phyloP scores from a whole-genome alignment of 2,888 invertebrate genomes.

The Globia sparganii region DNA sequence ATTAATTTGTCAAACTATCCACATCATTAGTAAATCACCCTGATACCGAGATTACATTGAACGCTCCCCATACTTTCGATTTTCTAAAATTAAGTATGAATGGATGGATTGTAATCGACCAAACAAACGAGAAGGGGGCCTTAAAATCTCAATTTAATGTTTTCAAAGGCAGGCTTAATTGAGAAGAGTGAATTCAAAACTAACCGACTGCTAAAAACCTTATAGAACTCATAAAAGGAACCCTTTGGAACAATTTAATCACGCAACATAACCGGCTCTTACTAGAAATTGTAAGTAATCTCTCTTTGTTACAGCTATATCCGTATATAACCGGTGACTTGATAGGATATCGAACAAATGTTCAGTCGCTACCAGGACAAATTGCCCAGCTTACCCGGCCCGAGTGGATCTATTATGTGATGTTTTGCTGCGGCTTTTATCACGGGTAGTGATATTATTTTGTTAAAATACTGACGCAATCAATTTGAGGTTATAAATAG shows the following conservation, averaged over 20 bases:
- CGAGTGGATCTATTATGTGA: slow-evolving; percentile 69
- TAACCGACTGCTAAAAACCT: slow-evolving; percentile 23
- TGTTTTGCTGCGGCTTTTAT: slow-evolving; percentile 62
- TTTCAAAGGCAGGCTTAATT: not conserved
- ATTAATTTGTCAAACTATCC: too few species aligned
- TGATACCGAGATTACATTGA: too few species aligned
- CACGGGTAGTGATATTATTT: slow-evolving; percentile 51
- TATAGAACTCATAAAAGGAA: slow-evolving; percentile 8
- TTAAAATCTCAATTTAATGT: not conserved
- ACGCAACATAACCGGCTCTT: slow-evolving; percentile 47
- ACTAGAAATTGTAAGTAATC: slow-evolving; percentile 68
- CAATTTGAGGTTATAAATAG: slow-evolving; percentile 15
- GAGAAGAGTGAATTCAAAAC: slow-evolving; percentile 36
- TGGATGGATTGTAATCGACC: not conserved
- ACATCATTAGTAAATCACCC: too few species aligned
- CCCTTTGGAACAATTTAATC: slow-evolving; percentile 59
- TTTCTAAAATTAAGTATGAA: not conserved
- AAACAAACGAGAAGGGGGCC: not conserved
- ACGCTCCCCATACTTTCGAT: too few species aligned
- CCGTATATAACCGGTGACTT: slow-evolving; percentile 62
- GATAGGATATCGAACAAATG: slow-evolving; percentile 71
- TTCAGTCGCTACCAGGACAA: slow-evolving; percentile 66
- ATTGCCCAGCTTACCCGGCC: slow-evolving; percentile 65
- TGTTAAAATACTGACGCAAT: slow-evolving; percentile 32
- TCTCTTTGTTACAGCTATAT: slow-evolving; percentile 66